phyloP scores from a whole-genome alignment of 2,113 vertebrate species.

The Nycticebus coucang region DNA sequence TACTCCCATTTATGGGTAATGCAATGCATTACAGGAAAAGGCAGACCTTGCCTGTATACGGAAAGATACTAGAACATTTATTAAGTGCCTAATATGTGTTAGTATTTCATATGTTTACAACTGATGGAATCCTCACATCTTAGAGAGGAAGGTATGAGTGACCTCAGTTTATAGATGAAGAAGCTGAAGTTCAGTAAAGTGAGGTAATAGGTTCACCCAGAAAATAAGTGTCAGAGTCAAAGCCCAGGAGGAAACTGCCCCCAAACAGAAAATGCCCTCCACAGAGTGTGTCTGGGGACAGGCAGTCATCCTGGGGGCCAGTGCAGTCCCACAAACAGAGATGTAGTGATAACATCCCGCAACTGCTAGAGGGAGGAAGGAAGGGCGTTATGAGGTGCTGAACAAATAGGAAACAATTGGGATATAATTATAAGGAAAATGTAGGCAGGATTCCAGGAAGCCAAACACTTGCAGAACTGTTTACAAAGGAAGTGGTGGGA shows the following conservation, averaged over 20 bases:
- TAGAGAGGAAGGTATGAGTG: background rate
- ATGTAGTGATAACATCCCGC: background rate
- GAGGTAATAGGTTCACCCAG: background rate
- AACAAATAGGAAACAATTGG: slow-evolving; percentile 68
- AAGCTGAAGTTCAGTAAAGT: background rate
- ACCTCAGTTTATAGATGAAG: background rate
- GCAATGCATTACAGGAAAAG: background rate
- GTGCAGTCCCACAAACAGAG: background rate
- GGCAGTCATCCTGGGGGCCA: background rate
- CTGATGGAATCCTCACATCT: background rate
- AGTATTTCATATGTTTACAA: background rate
- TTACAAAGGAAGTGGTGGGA: background rate
- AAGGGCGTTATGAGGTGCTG: slow-evolving; percentile 56
- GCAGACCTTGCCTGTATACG: background rate
- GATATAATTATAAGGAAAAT: slow-evolving; percentile 50
- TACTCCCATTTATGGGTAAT: background rate
- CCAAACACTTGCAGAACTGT: slow-evolving; percentile 14
- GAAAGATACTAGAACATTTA: background rate
- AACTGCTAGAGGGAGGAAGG: slow-evolving; percentile 39
- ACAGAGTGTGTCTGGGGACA: background rate
- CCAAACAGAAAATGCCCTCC: background rate
- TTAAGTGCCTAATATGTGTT: background rate
- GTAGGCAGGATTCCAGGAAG: slow-evolving; percentile 58
- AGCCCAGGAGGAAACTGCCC: background rate
- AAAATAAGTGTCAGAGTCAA: background rate